Base-by-base conservation (phyloP, 2,797 vertebrate genomes). In the Notolepis coatsorum region DNA sequence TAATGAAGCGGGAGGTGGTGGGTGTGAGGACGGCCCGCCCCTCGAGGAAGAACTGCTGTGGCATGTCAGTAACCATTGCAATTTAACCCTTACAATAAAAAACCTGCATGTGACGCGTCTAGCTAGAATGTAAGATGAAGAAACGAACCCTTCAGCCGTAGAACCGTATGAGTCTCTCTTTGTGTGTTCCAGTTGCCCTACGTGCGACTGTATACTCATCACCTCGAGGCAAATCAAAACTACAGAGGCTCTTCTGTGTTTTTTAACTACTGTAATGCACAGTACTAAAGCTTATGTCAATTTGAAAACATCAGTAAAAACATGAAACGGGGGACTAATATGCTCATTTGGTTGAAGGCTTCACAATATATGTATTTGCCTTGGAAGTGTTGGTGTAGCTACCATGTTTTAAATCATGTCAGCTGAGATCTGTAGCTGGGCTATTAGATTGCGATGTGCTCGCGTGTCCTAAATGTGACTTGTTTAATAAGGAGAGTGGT, bases 351-450 rank as follows among this genome's bases (percentile, higher is more conserved):
- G 41, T 2, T 27, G 7, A 49, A n/a, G 45, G 28, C 23, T 41
- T 52, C 2, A 37, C 25, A 15, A 31, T 31, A 5, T n/a, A n/a
- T n/a, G n/a, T 17, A 23, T 23, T 45, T 45, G 23, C 1, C 42
- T 58, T 25, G 31, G 2, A 4, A 59, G 45, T 9, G n/a, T 12
- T 52, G 13, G 49, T n/a, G n/a, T 56, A 75, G 46, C 70, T 57
- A 18, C 9, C 15, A 12, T 4, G n/a, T n/a, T n/a, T 54, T 42
- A 21, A 33, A 37, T 33, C 4, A 24, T 0, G 45, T 53, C 41
- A 45, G 24, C 50, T 59, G 30, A 70, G 60, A 49, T 68, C 12
- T 67, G 30, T 7, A 80, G 68, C 71, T 58, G 65, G 66, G 28
- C 56, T 77, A 50, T 59, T 31, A 43, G 53, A 68, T 15, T 45